Evolutionary conservation across 2,113 vertebrate genomes (phyloP).

Genomic region (Dromas ardeola): DNA sequence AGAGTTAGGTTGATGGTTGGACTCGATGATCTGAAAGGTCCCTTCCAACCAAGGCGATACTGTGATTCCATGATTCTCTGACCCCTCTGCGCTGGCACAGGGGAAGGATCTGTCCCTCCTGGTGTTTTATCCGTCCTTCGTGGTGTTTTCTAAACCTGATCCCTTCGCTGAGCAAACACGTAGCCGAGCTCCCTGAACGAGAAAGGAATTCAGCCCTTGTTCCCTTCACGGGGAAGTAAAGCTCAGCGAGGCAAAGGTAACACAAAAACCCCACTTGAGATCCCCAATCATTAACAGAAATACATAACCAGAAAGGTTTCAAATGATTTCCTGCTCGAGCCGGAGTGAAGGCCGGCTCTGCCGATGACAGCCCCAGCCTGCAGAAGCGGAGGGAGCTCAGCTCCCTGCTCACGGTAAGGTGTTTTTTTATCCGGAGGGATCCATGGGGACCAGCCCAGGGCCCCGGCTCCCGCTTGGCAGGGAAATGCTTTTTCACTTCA

Average conservation of each 20-base stretch:
- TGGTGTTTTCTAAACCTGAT: not conserved
- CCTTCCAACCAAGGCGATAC: too few species aligned
- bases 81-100: not conserved
- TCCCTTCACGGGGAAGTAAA: constrained; percentile 36
- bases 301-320: constrained; percentile 29
- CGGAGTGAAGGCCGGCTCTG: not conserved
- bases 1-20: too few species aligned
- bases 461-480: not conserved
- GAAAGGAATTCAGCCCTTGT: constrained; percentile 65
- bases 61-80: too few species aligned
- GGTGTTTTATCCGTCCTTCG: not conserved
- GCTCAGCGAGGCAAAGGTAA: constrained; percentile 51
- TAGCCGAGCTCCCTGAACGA: not conserved
- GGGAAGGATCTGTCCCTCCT: not conserved
- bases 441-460: not conserved
- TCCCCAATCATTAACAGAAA: constrained; percentile 72
- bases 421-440: not conserved
- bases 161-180: fast-evolving
- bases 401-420: not conserved
- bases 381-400: not conserved
- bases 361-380: not conserved
- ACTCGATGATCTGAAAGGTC: too few species aligned
- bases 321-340: constrained; percentile 45
- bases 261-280: constrained; percentile 56
- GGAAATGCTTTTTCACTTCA: not conserved